Base-by-base conservation (phyloP, 2,888 invertebrate genomes). In the Mythimna loreyi region DNA sequence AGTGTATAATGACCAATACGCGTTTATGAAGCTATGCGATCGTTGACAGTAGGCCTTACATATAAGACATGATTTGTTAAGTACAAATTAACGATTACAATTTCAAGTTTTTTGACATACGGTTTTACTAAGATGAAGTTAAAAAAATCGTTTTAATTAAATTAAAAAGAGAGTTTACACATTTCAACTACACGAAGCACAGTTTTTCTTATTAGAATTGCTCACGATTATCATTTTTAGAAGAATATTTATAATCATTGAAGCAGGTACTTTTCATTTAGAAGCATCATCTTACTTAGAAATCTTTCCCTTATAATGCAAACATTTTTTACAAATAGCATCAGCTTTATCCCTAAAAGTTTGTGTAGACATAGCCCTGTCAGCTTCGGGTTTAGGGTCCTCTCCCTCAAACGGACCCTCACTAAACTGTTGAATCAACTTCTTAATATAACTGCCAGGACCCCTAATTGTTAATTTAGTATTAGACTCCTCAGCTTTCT, bases 251-350 rank as follows among this genome's bases (percentile, higher is more conserved):
- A 36, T 36, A 23, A 19, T 23, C 13, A 7, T 25, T 16, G 25
- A 16, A 59, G 30, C 30, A 28, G 21, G 16, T 21, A 16, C 4
- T 21, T 56, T 28, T 3, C 7, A 11, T 60, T 3, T 19, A 3
- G 2, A 45, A 60, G 21, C 11, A 23, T 30, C 13, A 13, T 47
- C 49, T 7, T 91, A 93, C 86, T 95, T 94, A 1, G 89, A 83
- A 47, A 92, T 86, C 76, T 94, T 95, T 3, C 95, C 96, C 85
- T 95, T 96, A 64, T 95, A 96, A 87, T 96, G 96, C 64, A 96
- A 88, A 74, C 96, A 96, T 86, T 96, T 96, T 85, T 96, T 96
- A 82, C 96, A 96, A 77, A 96, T 94, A 0, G 96, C 96, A 66
- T 96, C 96, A 16, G 96, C 96, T 77, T 87, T 94, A 52, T 95